These are phyloP conservation scores for Leptoteleia sp. DNA, from an alignment of 1,140 invertebrate genomes.

Conservation along the genomic window DNA sequence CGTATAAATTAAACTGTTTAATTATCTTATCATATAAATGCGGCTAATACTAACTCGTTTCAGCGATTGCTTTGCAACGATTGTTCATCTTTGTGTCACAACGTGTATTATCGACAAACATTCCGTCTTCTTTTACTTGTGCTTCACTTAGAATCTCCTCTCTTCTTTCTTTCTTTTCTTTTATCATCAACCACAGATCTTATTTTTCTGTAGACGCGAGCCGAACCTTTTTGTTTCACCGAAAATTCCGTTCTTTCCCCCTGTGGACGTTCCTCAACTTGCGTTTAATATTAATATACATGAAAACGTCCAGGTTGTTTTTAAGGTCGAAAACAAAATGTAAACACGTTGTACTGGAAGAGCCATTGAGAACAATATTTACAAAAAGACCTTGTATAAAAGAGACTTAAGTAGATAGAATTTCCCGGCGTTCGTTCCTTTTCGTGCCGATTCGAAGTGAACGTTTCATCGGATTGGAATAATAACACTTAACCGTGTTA, in stretches of 20 bases:
- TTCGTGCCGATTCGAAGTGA: slow-evolving; percentile 10
- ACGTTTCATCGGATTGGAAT: not conserved
- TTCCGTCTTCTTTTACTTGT: not conserved
- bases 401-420: slow-evolving; percentile 23
- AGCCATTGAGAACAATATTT: slow-evolving; percentile 74
- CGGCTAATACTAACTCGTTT: slow-evolving; percentile 74
- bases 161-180: not conserved
- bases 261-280: not conserved
- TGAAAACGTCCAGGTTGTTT: slow-evolving; percentile 36
- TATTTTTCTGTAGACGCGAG: no score
- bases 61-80: slow-evolving; percentile 42
- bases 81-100: slow-evolving; percentile 33
- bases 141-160: no score
- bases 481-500: no score
- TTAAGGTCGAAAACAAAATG: slow-evolving; percentile 69
- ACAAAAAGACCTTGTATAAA: slow-evolving; percentile 68
- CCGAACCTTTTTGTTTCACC: no score
- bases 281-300: slow-evolving; percentile 47
- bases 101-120: slow-evolving; percentile 1
- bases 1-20: slow-evolving; percentile 44
- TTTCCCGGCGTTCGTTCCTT: not conserved
- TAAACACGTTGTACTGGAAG: slow-evolving; percentile 76
- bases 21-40: slow-evolving; percentile 70
- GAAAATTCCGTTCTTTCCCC: no score
- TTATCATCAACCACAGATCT: not conserved